These are phyloP conservation scores for Noctuana brunneofusca DNA, from an alignment of 2,888 invertebrate species.

Conservation along the genomic window DNA sequence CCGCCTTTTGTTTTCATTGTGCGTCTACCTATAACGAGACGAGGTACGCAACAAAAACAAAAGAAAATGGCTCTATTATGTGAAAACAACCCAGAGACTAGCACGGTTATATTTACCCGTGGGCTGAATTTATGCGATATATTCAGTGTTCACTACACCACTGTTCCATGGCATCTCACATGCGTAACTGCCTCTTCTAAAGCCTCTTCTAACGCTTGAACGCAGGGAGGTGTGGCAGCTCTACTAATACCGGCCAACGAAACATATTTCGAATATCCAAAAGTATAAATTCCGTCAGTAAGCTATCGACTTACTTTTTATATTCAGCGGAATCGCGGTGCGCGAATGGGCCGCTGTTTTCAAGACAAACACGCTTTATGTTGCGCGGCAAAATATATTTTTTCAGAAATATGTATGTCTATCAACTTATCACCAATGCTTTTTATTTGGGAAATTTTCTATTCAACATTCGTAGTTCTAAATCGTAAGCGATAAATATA, in stretches of 20 bases:
- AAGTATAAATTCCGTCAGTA: slow-evolving; percentile 81
- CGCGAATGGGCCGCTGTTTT: slow-evolving; percentile 76
- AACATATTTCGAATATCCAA: slow-evolving; percentile 81
- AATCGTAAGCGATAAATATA: background rate
- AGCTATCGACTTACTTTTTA: slow-evolving; percentile 83
- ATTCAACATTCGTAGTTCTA: background rate
- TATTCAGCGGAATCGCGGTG: slow-evolving; percentile 75
- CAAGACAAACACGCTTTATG: slow-evolving; percentile 71
- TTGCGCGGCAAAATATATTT: slow-evolving; percentile 43
- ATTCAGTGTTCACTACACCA: slow-evolving; percentile 69
- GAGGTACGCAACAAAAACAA: slow-evolving; percentile 78
- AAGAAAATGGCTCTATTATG: slow-evolving; percentile 83
- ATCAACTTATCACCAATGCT: slow-evolving; percentile 37
- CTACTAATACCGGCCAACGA: slow-evolving; percentile 51
- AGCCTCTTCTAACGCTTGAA: slow-evolving; percentile 1
- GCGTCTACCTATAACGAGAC: slow-evolving; percentile 74
- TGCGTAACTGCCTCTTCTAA: slow-evolving; percentile 37
- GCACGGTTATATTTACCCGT: slow-evolving; percentile 79
- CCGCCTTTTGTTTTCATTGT: slow-evolving; percentile 80
- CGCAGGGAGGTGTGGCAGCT: slow-evolving; percentile 41
- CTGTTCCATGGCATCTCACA: slow-evolving; percentile 50
- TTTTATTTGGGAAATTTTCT: slow-evolving; percentile 17
- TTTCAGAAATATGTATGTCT: slow-evolving; percentile 37
- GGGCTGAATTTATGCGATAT: slow-evolving; percentile 81
- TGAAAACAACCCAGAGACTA: slow-evolving; percentile 81